Conservation (phyloP, 2,888 invertebrate genomes). For the Nephrotoma appendiculata region DNA sequence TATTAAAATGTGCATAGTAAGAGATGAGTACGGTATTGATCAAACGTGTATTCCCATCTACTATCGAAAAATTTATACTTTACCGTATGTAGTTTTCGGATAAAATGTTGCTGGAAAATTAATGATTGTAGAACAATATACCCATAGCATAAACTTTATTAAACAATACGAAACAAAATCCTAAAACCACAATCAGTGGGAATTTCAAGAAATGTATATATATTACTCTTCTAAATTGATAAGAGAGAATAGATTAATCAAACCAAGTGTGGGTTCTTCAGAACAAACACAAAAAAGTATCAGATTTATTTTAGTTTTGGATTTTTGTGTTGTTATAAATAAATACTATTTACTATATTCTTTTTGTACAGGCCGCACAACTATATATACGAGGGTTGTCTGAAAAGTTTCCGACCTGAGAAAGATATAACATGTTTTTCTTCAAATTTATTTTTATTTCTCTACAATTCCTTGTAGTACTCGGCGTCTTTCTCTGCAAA, state of each 20-base stretch:
- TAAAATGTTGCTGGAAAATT: not conserved
- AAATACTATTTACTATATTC: no score
- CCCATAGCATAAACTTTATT: not conserved
- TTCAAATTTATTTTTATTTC: no score
- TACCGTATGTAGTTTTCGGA: not conserved
- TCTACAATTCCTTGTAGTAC: no score
- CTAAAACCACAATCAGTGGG: not conserved
- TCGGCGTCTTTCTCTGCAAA: no score
- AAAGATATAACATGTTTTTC: no score
- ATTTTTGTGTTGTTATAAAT: no score
- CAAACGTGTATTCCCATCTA: no score
- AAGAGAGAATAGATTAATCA: not conserved
- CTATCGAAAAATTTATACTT: no score
- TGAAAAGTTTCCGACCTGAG: no score
- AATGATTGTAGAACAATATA: not conserved
- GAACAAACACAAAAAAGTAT: not conserved
- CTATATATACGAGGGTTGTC: no score
- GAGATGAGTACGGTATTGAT: not conserved
- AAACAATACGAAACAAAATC: not conserved
- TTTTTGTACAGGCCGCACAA: no score
- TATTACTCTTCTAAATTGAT: not conserved
- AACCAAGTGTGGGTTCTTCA: not conserved
- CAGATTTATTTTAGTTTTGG: not conserved
- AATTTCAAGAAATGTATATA: not conserved
- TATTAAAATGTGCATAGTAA: not conserved